Evolutionary conservation across 2,113 vertebrate genomes (phyloP), one percentile per base, ranked within the genome.

Genomic region (Trochalopteron elliotii): DNA sequence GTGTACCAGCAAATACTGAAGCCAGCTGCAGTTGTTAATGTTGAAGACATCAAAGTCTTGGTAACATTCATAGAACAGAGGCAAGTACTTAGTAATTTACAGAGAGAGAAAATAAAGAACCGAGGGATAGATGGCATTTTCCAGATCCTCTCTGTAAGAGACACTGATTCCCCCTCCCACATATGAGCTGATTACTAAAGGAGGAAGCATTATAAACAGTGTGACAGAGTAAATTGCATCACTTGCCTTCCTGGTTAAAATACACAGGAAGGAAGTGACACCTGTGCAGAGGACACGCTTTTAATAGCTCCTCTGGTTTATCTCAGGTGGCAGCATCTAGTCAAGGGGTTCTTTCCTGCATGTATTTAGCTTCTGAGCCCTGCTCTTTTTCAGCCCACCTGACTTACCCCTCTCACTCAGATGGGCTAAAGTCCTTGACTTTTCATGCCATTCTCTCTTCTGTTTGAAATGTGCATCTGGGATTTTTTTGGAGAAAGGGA

Each of bases 191-290:
- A 39, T 76, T 76, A n/a, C 31, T 60, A 20, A 75, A 70, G 69
- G 33, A 93, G 56, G 74, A 89, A 81, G 59, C 2, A 1, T 59
- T 87, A 35, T 80, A 81, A 87, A 69, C n/a, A 74, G 10, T 44
- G 35, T 78, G 72, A 83, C 45, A 59, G 45, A 0, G 4, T 84
- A 76, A 87, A 78, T 81, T 75, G 35, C 21, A 89, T n/a, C 30
- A 56, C 57, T 95, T 87, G 23, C 56, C 82, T 94, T 92, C 45
- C 35, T 23, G 39, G 53, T 69, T 79, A 65, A 91, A 84, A 61
- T 50, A 53, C 33, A 39, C 30, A 30, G 84, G 85, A 91, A 78
- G 74, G 25, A 87, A 68, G 28, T 47, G 45, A 72, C 81, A 79
- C 83, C 74, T 79, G 33, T 93, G 70, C n/a, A 49, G 49, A 68